Base-by-base conservation (phyloP, 35 echinoderm and acorn worm genomes). In the Apostichopus californicus region DNA sequence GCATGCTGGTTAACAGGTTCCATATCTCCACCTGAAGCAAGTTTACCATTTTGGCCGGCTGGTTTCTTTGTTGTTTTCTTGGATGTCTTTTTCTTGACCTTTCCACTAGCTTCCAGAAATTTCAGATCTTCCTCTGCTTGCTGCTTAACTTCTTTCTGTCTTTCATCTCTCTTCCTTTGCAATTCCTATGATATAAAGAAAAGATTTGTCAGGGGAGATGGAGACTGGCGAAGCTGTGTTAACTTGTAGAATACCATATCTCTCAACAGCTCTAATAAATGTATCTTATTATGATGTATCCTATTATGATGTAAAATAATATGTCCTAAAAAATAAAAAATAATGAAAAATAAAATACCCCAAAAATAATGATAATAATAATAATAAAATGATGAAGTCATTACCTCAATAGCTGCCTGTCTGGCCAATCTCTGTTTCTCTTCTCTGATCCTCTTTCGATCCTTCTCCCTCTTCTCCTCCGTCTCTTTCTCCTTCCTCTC, bases 341-440 rank as follows among this genome's bases (percentile, higher is more conserved):
- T 46, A 46, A 46, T 46, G 34, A 46, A 46, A 10, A 9, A 61
- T 61, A 61, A 11, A 60, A n/a, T n/a, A n/a, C n/a, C n/a, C n/a
- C n/a, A n/a, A n/a, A n/a, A n/a, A n/a, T n/a, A n/a, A n/a, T n/a
- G n/a, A n/a, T n/a, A n/a, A n/a, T n/a, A n/a, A n/a, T n/a, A n/a
- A n/a, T n/a, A n/a, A n/a, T n/a, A n/a, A n/a, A 46, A 3, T 46
- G 34, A 68, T 68, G 64, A 18, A 68, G 18, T 15, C 6, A 5
- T 85, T 93, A 99, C 95, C 79, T 99, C 91, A 79, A 99, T 99
- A 15, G 97, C 97, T 54, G 93, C 93, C 77, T 96, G 97, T 87
- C 97, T 96, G 10, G 97, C 97, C 55, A 90, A 65, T 66, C 95
- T 57, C 18, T 92, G 80, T 65, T 96, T 99, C 80, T 95, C 95